Base-by-base conservation (phyloP, 2,888 invertebrate genomes). In the Tryphoninae sp. region DNA sequence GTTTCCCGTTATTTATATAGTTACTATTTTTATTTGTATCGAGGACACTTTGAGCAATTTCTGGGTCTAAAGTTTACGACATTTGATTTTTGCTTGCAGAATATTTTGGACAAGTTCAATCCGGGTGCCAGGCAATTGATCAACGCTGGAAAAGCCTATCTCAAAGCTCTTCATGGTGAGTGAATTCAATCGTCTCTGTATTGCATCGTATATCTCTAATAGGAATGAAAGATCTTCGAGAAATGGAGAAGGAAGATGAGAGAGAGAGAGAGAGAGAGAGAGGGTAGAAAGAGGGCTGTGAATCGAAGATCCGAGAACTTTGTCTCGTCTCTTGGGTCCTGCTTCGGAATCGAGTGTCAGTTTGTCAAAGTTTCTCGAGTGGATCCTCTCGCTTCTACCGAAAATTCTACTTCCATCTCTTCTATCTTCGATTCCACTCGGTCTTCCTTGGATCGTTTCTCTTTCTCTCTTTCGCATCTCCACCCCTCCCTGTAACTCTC, bases 101-200 rank as follows among this genome's bases (percentile, higher is more conserved):
- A 98, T 92, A 97, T 98, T 93, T 94, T 98, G 94, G 98, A 98
- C 92, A 98, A 98, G 93, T 98, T 98, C 94, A 98, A 98, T 93
- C 98, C 98, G 78, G 97, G 97, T 85, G 97, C 98, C 61, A 95
- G 97, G 89, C 98, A 98, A 93, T 95, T 98, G 94, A 97, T 98
- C 93, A 96, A 96, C 88, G 96, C 98, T 87, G 98, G 98, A 81
- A 98, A 98, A 93, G 97, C 98, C 81, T 98, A 98, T 92, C 94
- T 98, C 88, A 98, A 98, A 93, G 97, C 98, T 88, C 94, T 98
- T 90, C 97, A 98, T 93, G 97, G 98, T 98, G 93, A 96, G 96
- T 94, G 84, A 83, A 85, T 86, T 76, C 69, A 79, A 84, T 83
- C 78, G 80, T 69, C n/a, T 80, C 65, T 22, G 22, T 67, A 45